Percentiles rank a stretch among this genome's conserved stretches.
Evolutionary conservation across 1,140 invertebrate species (phyloP).

Genomic region (Oscheius sp.): DNA sequence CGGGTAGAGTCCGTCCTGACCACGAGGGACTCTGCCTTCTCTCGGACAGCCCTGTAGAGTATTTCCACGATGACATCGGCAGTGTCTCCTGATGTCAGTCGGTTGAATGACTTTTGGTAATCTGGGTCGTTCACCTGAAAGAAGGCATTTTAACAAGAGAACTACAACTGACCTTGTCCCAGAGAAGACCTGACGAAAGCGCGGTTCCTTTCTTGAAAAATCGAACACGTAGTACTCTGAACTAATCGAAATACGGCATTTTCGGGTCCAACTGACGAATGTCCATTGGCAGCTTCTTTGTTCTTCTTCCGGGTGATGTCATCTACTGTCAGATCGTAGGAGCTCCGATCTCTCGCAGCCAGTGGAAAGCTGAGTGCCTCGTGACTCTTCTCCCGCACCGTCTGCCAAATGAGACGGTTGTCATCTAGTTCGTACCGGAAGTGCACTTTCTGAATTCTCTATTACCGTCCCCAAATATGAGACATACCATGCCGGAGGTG

Average conservation of each 20-base stretch:
- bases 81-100: not conserved
- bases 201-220: constrained; percentile 12
- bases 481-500: not conserved
- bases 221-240: constrained; percentile 13
- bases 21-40: not conserved
- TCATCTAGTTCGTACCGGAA: not conserved
- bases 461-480: not conserved
- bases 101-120: not conserved
- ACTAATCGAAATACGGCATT: not conserved
- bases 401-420: not conserved
- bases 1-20: not conserved
- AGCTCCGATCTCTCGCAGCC: not conserved
- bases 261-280: not conserved
- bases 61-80: not conserved
- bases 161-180: not conserved
- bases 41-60: not conserved
- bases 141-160: not conserved
- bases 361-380: constrained; percentile 5
- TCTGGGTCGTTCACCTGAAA: not conserved
- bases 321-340: constrained; percentile 8
- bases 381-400: constrained; percentile 4
- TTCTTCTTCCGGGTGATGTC: not conserved
- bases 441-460: not conserved
- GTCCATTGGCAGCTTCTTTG: not conserved
- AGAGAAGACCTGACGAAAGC: not conserved